Conservation (phyloP, 1,140 invertebrate genomes). For the Drosophila subobscura region DNA sequence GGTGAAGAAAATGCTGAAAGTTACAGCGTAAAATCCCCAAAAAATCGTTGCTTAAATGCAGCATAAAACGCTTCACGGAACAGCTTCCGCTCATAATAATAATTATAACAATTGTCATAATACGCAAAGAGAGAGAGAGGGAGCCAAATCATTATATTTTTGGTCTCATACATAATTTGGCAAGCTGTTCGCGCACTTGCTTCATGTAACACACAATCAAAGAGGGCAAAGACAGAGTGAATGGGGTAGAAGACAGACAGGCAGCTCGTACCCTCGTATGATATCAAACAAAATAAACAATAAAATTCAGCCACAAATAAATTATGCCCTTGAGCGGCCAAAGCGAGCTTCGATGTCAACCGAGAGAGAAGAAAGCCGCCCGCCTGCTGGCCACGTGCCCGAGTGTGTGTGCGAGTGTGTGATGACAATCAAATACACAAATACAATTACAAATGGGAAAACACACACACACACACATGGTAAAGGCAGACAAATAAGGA, state of each 20-base stretch:
- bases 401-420: slow-evolving; percentile 35
- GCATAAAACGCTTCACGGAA: neutral
- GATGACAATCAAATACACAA: slow-evolving; percentile 82
- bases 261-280: slow-evolving; percentile 41
- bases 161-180: slow-evolving; percentile 52
- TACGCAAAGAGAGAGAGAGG: slow-evolving; percentile 5
- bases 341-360: slow-evolving; percentile 35
- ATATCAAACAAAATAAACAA: slow-evolving; percentile 80
- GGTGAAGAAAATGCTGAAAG: too few species aligned
- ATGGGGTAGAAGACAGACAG: neutral
- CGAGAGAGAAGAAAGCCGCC: slow-evolving; percentile 13
- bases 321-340: slow-evolving; percentile 76
- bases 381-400: slow-evolving; percentile 19
- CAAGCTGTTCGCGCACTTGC: slow-evolving; percentile 66
- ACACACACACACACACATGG: slow-evolving; percentile 47
- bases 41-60: neutral
- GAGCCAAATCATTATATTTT: slow-evolving; percentile 42
- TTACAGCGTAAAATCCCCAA: neutral
- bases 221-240: too few species aligned
- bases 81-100: slow-evolving; percentile 31
- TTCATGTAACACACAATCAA: slow-evolving; percentile 43
- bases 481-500: slow-evolving; percentile 74
- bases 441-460: slow-evolving; percentile 78
- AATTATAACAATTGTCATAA: slow-evolving; percentile 57
- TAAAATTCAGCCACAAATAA: slow-evolving; percentile 78